Evolutionary conservation across 2,797 vertebrate species (phyloP).

Genomic region (Picus viridis): DNA sequence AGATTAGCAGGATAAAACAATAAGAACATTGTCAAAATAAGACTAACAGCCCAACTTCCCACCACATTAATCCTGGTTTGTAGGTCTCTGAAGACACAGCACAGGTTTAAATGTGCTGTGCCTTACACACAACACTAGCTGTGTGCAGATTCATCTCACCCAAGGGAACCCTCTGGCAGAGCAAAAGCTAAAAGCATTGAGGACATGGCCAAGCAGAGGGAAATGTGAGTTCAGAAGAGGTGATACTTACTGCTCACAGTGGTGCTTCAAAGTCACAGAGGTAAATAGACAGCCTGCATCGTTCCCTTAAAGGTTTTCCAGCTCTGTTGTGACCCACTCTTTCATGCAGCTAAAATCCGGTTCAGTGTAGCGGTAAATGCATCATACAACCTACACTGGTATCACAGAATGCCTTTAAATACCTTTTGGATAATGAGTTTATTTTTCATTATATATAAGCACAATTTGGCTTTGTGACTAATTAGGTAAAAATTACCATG

Average conservation of each 20-base stretch:
- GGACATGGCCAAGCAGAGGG: neutral
- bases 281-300: neutral
- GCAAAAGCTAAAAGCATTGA: neutral
- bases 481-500: neutral
- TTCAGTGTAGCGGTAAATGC: neutral
- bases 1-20: conserved; percentile 34
- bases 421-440: neutral
- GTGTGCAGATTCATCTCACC: neutral
- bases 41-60: neutral
- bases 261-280: neutral
- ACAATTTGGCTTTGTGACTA: neutral
- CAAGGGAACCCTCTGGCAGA: neutral
- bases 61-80: neutral
- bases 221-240: neutral
- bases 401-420: neutral
- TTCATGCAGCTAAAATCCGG: neutral
- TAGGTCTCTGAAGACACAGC: neutral
- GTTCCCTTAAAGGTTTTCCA: neutral
- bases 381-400: accelerated
- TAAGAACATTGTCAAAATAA: conserved; percentile 24
- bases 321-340: neutral
- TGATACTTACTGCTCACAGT: neutral
- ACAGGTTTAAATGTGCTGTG: neutral
- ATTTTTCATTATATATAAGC: neutral
- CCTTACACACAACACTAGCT: neutral